Percentiles rank a stretch among this genome's conserved stretches.
Conservation (phyloP, 2,113 vertebrate species). For the Columba janthina region DNA sequence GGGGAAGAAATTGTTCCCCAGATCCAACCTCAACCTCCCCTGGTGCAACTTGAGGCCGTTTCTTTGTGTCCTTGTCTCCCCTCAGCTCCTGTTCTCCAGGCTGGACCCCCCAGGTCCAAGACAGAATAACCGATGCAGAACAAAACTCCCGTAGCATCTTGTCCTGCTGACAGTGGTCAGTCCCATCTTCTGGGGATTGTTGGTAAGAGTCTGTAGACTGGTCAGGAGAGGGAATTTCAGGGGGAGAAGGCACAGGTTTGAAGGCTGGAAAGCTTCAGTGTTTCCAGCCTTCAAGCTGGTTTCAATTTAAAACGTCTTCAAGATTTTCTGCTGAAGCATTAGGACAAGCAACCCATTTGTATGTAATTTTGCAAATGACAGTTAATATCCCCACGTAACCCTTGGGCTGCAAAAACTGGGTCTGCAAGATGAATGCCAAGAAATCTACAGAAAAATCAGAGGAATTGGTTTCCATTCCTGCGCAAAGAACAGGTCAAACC, state of each 20-base stretch:
- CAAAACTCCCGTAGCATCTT: not conserved
- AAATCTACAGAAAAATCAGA: not conserved
- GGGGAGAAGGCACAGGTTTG: not conserved
- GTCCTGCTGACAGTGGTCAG: not conserved
- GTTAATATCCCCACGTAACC: not conserved
- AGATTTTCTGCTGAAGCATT: not conserved
- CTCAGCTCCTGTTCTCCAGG: no score
- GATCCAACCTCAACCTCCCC: no score
- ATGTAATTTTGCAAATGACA: not conserved
- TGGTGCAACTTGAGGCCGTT: no score
- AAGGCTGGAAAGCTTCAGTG: not conserved
- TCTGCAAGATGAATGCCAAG: not conserved
- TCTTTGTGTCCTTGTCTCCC: no score
- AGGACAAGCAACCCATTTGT: not conserved
- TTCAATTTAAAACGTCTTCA: conserved; percentile 6
- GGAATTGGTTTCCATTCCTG: not conserved
- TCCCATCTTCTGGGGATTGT: not conserved
- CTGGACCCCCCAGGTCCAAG: no score
- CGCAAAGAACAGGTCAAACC: not conserved
- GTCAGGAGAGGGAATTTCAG: not conserved
- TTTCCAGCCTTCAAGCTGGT: not conserved
- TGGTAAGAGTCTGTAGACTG: accelerated
- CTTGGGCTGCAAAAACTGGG: not conserved
- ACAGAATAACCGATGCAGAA: not conserved
- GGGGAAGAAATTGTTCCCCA: no score